Base-by-base conservation (phyloP, 2,113 vertebrate genomes). In the Arizona elegans region DNA sequence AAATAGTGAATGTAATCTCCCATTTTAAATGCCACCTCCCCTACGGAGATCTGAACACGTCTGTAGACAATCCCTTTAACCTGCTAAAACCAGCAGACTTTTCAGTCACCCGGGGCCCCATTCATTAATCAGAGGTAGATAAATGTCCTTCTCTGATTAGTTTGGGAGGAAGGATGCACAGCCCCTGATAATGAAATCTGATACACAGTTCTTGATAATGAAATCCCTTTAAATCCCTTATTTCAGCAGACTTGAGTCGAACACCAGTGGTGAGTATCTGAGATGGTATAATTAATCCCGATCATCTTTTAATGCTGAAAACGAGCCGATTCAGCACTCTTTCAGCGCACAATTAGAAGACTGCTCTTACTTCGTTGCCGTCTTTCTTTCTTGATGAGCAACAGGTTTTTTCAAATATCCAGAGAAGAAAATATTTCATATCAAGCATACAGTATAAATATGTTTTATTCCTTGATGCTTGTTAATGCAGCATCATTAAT, bases 401-500 rank as follows among this genome's bases (percentile, higher is more conserved):
- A 95, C 13, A 96, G 91, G 87, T 95, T 95, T 85, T 93, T 92
- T 33, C 62, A 26, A 10, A 23, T 91, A 87, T 96, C 93, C 55
- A 1, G 8, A 3, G 9, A 54, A 38, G 23, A n/a, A 92, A 58
- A 89, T 93, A 91, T 96, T 97, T 94, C 95, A 96, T 90, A 96
- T 97, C 24, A 0, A 94, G 92, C 43, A 47, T 47, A 47, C 43
- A 96, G 95, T 95, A 94, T 95, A 96, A 97, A 96, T 95, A 94
- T 0, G 0, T 96, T 93, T 95, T 95, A 96, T 96, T 97, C 95
- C 94, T 96, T 96, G 94, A 96, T 94, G 93, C 91, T 95, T 85
- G 93, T 95, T 96, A 95, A 96, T 96, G 95, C 94, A 95, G 96
- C 94, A 95, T 96, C 96, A 96, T 97, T 97, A 97, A 97, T 97